Conservation (phyloP, 2,888 invertebrate genomes). For the Limulus polyphemus region DNA sequence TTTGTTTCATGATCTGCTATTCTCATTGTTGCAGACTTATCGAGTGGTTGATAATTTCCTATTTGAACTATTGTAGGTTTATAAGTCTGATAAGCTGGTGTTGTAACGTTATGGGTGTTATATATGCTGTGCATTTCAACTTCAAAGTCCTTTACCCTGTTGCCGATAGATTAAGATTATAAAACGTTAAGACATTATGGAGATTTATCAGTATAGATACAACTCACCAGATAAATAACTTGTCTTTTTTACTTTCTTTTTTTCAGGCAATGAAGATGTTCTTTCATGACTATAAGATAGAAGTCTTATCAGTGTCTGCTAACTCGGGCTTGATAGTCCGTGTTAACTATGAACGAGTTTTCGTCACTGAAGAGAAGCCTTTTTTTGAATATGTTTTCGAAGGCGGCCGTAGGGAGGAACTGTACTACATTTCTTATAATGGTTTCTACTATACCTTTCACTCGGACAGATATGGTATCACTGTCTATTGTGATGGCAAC, state of each 20-base stretch:
- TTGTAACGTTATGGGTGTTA: too few relatives aligned
- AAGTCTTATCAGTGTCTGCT: slow-evolving; percentile 23
- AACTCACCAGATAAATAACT: not conserved
- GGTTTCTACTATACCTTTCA: slow-evolving; percentile 17
- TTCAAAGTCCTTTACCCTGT: too few relatives aligned
- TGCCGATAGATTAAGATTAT: too few relatives aligned
- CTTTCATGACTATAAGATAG: slow-evolving; percentile 24
- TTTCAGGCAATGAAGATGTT: slow-evolving; percentile 25
- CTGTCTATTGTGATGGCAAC: slow-evolving; percentile 18
- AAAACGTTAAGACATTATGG: too few relatives aligned
- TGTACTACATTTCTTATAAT: slow-evolving; percentile 14
- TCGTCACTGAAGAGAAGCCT: slow-evolving; percentile 12
- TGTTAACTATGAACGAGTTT: slow-evolving; percentile 14
- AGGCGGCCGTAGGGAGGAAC: not conserved
- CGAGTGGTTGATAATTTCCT: too few relatives aligned
- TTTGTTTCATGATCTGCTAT: too few relatives aligned
- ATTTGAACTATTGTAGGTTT: too few relatives aligned
- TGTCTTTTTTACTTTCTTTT: slow-evolving; percentile 1
- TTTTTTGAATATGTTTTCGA: slow-evolving; percentile 9
- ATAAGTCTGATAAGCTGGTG: too few relatives aligned
- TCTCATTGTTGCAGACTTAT: too few relatives aligned
- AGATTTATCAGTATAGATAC: too few relatives aligned
- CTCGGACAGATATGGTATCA: slow-evolving; percentile 18
- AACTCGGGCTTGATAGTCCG: slow-evolving; percentile 14
- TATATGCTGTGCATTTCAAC: too few relatives aligned